Evolutionary conservation across 2,113 vertebrate genomes (phyloP).

Genomic region (Siniperca knerii): DNA sequence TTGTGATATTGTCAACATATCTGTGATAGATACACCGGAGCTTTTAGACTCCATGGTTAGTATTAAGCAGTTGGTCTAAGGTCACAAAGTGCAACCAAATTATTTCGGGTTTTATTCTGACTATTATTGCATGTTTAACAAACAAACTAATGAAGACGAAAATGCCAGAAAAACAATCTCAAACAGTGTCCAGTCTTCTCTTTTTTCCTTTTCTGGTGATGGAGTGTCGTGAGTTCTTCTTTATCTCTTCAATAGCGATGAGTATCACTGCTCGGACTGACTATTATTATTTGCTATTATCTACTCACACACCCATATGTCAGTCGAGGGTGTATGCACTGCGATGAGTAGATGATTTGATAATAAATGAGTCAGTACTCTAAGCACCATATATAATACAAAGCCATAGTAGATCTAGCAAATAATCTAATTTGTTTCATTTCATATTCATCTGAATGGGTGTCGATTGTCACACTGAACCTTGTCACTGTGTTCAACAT

Average conservation of each 20-base stretch:
- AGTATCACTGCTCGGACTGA: neutral
- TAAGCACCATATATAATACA: neutral
- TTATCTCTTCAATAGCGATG: neutral
- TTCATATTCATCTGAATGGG: neutral
- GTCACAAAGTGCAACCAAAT: neutral
- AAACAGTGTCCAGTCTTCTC: neutral
- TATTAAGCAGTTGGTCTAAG: neutral
- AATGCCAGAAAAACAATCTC: neutral
- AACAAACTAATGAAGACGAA: too few species aligned
- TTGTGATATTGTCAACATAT: neutral
- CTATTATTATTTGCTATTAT: slow-evolving; percentile 6
- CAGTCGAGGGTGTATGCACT: neutral
- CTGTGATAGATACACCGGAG: neutral
- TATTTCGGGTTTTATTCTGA: too few species aligned
- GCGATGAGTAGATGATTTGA: neutral
- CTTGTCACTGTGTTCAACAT: neutral
- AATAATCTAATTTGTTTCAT: neutral
- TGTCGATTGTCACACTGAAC: neutral
- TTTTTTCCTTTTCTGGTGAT: neutral
- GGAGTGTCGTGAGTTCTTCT: neutral
- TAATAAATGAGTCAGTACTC: neutral
- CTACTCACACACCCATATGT: neutral
- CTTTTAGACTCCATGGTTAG: neutral
- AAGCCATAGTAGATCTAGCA: neutral
- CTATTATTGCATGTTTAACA: too few species aligned